Base-by-base conservation (phyloP, 2,888 invertebrate species). In the Ceriagrion tenellum region DNA sequence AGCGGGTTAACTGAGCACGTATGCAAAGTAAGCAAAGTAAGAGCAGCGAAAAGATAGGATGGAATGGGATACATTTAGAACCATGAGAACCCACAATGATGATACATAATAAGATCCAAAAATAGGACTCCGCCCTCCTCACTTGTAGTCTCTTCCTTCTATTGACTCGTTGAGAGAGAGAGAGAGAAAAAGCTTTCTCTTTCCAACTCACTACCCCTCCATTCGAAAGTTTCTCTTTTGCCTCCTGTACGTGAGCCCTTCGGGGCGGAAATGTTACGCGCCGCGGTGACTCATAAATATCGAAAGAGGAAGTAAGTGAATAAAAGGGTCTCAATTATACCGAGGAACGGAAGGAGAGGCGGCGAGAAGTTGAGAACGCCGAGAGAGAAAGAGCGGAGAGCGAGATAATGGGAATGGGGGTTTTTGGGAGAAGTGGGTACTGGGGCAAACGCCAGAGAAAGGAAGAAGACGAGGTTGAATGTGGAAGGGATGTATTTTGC, bases 251-350 rank as follows among this genome's bases (percentile, higher is more conserved):
- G 81, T n/a, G 81, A 16, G 30, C 26, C 26, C 81, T 26, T 23
- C 30, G 81, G 69, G 2, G 16, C 30, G 81, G 81, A 81, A 81
- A 81, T 81, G 35, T 23, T 81, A 13, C 4, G 81, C 35, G 35
- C 30, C 35, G 35, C 81, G 16, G 81, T 13, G 35, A 81, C 81
- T 81, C 81, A 81, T 81, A 81, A 81, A 81, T 81, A 81, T 81
- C 81, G 81, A 26, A 30, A 81, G 59, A 81, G 81, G 81, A 81
- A 35, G 81, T 16, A 35, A 81, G 81, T 81, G 81, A 81, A 81
- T 81, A 81, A 81, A 69, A 81, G 81, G 81, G 81, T 81, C 35
- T 35, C 81, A 81, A 81, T 81, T 81, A 81, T 81, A 13, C 81
- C 26, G 35, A 81, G 40, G 89, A 12, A 20, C 13, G 55, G 26